phyloP scores from a whole-genome alignment of 1,140 invertebrate species.

The Pristionchus pacificus region DNA sequence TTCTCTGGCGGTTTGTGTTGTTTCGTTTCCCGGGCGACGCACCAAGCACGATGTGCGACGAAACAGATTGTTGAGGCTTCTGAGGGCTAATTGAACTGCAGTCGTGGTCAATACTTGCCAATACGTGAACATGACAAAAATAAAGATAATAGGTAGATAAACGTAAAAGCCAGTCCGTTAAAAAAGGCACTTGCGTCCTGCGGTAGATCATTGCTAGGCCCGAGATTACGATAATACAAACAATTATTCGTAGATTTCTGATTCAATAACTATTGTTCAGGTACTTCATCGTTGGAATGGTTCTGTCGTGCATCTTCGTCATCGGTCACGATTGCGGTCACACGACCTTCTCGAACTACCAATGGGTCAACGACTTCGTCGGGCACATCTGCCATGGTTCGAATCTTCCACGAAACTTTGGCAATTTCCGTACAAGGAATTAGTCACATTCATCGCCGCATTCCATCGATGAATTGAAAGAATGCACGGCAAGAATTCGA shows the following conservation, averaged over 20 bases:
- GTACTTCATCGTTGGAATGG: constrained; percentile 56
- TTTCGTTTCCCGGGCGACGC: background rate
- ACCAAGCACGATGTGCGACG: no score
- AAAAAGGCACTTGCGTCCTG: background rate
- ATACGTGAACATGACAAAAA: no score
- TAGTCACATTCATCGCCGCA: background rate
- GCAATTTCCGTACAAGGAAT: background rate
- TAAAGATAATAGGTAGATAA: no score
- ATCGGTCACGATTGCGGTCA: constrained; percentile 60
- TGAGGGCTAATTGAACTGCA: background rate
- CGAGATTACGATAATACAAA: background rate
- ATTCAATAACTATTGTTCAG: constrained; percentile 8
- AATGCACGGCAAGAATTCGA: background rate
- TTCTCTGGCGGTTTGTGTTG: no score
- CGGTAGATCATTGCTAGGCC: background rate
- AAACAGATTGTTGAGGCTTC: no score
- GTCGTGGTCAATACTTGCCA: no score
- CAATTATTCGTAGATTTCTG: background rate
- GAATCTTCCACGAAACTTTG: background rate
- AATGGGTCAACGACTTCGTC: constrained; percentile 44
- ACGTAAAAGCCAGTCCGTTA: no score
- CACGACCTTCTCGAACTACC: constrained; percentile 57
- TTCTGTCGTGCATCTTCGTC: constrained; percentile 58
- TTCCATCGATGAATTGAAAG: background rate
- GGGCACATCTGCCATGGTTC: constrained; percentile 47